Evolutionary conservation across 2,113 vertebrate genomes (phyloP), one percentile per base, ranked within the genome.

Genomic region (Atrichornis clamosus): DNA sequence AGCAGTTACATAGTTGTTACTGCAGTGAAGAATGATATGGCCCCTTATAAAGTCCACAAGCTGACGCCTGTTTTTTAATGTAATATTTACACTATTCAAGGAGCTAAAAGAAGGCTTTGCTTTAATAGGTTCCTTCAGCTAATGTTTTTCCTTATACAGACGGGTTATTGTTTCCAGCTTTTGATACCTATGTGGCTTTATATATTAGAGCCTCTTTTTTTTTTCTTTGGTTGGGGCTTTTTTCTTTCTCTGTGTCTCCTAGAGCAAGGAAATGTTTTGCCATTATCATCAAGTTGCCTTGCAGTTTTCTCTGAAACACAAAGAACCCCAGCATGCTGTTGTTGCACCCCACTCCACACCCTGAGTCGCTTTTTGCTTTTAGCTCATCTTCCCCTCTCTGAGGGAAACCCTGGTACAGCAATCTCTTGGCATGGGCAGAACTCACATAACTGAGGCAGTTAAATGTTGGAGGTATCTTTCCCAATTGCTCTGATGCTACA

Each of bases 101-200:
- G 87, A 97, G 92, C 94, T 97, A 93, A 97, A 94, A 90, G 81
- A 81, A 87, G 75, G 53, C 84, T 97, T 96, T 94, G 39, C 86
- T 97, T 89, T 95, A 97, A 97, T 96, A 89, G 91, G 63, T 96
- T 96, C 93, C 93, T 96, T 95, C 91, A 89, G 91, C 70, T 96
- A 89, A 89, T 85, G 37, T 88, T 96, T 91, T 97, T 59, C 77
- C 84, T 95, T 88, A 83, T 97, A 96, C 87, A 96, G 75, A 91
- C 91, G 79, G 89, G 52, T 97, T 96, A 97, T 97, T 97, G 84
- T 97, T 97, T 96, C 93, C 91, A 96, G 81, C 62, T 94, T 90
- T 87, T 92, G 52, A 94, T 58, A 90, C 69, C 89, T 87, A 81
- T 73, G 46, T 30, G 35, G 60, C 60, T 93, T 95, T 94, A 60